Base-by-base conservation (phyloP, 2,113 vertebrate species). In the Brachypodius melanocephalos region DNA sequence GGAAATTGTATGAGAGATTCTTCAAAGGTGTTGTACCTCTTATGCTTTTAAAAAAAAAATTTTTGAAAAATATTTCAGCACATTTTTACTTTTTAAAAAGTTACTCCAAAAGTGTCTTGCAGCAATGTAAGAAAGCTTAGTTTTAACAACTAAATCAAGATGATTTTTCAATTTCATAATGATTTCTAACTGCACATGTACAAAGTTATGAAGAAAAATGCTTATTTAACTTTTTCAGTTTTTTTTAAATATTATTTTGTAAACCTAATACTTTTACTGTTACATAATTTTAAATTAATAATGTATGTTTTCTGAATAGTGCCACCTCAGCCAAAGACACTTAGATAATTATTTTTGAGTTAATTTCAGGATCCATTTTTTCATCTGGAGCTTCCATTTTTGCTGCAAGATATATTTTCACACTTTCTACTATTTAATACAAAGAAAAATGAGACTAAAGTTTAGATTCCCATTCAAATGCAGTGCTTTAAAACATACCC, bases 401-500 rank as follows among this genome's bases (percentile, higher is more conserved):
- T 63, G 28, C 11, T 55, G 14, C 36, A 52, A 78, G 28, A 74
- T 28, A 9, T 9, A 38, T 54, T 62, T 88, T 76, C 32, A 55
- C 9, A 32, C 42, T 77, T 78, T 84, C 16, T 65, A 14, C 24
- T 57, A 10, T 76, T 63, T 84, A 66, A 67, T 42, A 46, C 4
- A 42, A 84, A 20, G 24, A 38, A 3, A 89, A 66, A 63, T 43
- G 8, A 78, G 18, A 48, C 2, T 38, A 22, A 77, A 62, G 1
- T 14, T 91, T 73, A 29, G 3, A 48, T 68, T 89, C 10, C 9
- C 4, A 38, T 57, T 20, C n/a, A 57, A 36, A 68, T 42, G 8
- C 1, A 15, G 11, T 4, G 0, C 5, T 78, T 85, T 49, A 42
- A 43, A 61, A 32, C 20, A 31, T 2, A 2, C 1, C 61, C 14